Conservation (phyloP, 2,113 vertebrate genomes). For the Hyperoodon ampullatus region DNA sequence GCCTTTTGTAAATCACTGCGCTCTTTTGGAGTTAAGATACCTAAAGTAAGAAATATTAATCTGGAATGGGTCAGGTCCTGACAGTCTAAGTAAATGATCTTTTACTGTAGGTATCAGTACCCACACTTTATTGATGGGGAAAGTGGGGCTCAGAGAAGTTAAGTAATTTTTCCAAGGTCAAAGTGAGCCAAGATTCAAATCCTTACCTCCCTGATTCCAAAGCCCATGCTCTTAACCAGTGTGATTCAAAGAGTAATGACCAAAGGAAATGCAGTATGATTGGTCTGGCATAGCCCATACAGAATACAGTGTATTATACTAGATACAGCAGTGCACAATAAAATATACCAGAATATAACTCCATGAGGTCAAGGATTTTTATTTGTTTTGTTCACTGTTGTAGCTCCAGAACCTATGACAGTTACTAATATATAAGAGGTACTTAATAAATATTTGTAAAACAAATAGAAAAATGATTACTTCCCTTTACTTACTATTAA, state of each 20-base stretch:
- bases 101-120: neutral
- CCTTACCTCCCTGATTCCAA: neutral
- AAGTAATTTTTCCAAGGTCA: neutral
- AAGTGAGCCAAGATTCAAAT: neutral
- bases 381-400: neutral
- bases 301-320: neutral
- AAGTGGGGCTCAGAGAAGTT: neutral
- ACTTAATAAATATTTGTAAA: conserved; percentile 30
- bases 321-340: neutral
- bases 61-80: neutral
- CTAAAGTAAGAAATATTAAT: neutral
- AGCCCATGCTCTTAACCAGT: neutral
- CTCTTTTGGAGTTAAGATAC: neutral
- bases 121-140: neutral
- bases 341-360: neutral
- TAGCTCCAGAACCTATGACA: neutral
- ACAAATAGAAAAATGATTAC: neutral
- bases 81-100: neutral
- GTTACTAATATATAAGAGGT: neutral
- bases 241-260: neutral
- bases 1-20: neutral
- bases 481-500: neutral
- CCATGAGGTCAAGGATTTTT: neutral
- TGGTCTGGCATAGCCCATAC: neutral
- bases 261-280: neutral